These are phyloP conservation scores for Parambassis ranga DNA, from an alignment of 2,797 vertebrate species.

Conservation along the genomic window DNA sequence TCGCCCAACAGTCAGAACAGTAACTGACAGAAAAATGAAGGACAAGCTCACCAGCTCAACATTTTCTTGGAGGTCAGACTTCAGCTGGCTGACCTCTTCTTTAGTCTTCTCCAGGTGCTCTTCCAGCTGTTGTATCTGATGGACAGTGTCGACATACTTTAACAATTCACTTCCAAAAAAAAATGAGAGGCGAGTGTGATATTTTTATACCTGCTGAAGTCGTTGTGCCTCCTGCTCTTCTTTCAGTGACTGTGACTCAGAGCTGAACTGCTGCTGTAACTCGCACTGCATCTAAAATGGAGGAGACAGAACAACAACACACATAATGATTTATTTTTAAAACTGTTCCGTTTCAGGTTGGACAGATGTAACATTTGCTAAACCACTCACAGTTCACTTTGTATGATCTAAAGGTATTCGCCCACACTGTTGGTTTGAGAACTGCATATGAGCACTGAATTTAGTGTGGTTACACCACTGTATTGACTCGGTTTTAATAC, in stretches of 20 bases:
- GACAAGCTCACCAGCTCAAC: conserved; percentile 67
- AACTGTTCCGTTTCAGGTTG: too few species aligned
- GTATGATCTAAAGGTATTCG: too few species aligned
- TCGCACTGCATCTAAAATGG: conserved; percentile 1
- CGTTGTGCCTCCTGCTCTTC: conserved; percentile 9
- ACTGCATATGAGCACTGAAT: too few species aligned
- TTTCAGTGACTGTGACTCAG: not conserved
- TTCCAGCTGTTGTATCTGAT: conserved; percentile 30
- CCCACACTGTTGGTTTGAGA: too few species aligned
- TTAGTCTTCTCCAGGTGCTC: not conserved
- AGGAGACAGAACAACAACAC: not conserved
- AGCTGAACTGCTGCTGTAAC: not conserved
- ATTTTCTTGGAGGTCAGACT: conserved; percentile 59
- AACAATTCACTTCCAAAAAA: too few species aligned
- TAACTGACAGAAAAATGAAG: too few species aligned
- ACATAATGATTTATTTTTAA: too few species aligned
- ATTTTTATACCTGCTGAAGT: not conserved
- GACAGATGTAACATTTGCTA: too few species aligned
- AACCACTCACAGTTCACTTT: too few species aligned
- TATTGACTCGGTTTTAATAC: too few species aligned
- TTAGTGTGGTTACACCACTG: too few species aligned
- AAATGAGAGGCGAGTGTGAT: not conserved
- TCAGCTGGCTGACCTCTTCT: conserved; percentile 74
- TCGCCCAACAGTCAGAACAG: too few species aligned
- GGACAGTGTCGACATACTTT: not conserved